A percentile compares a stretch with the other conserved stretches of the same genome.
Conservation (phyloP, 2,888 invertebrate genomes). For the Aphodius granarius region DNA sequence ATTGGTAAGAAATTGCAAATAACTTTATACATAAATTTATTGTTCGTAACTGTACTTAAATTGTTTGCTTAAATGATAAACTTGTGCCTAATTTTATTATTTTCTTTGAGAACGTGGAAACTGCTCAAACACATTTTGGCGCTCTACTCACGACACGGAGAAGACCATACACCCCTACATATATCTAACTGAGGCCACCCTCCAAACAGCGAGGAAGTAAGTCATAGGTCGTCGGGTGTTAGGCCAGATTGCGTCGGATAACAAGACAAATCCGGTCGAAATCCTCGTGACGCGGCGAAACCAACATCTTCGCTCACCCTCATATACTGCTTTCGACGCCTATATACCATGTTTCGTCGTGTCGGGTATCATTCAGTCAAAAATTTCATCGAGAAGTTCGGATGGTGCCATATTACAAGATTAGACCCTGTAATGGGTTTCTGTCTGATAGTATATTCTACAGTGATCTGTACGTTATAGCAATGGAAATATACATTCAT, state of each 20-base stretch:
- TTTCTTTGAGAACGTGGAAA: neutral
- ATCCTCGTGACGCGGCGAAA: neutral
- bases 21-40: too few species aligned
- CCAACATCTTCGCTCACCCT: neutral
- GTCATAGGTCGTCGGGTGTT: slow-evolving; percentile 1
- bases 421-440: neutral
- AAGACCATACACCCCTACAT: neutral
- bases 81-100: too few species aligned
- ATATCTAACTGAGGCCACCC: neutral
- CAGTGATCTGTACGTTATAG: neutral
- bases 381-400: neutral
- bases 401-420: neutral
- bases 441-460: neutral
- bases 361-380: neutral
- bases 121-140: neutral
- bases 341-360: neutral
- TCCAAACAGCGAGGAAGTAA: neutral
- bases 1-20: too few species aligned
- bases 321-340: neutral
- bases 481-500: neutral
- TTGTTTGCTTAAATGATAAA: too few species aligned
- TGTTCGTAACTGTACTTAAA: too few species aligned
- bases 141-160: neutral
- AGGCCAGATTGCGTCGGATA: slow-evolving; percentile 12
- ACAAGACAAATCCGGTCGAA: slow-evolving; percentile 5